These are phyloP conservation scores for Pelagia noctiluca DNA, from an alignment of 30 jellyfish, hydroid and myxozoan genomes.

Conservation along the genomic window DNA sequence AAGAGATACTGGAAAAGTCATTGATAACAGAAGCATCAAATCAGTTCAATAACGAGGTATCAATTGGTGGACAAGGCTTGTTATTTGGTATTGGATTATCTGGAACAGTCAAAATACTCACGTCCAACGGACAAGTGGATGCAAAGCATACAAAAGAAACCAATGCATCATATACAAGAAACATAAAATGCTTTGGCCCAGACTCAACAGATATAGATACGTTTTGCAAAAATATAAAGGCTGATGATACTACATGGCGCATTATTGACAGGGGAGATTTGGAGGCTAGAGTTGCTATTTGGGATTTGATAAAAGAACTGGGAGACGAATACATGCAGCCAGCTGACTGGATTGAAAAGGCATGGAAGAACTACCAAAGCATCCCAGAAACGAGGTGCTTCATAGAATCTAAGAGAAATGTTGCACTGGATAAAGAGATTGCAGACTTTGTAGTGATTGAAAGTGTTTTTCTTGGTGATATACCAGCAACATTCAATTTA, in stretches of 20 bases:
- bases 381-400: not conserved
- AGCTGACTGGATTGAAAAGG: not conserved
- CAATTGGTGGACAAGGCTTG: not conserved
- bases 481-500: not conserved
- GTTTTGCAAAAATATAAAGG: not conserved
- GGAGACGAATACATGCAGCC: not conserved
- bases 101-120: not conserved
- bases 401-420: no score
- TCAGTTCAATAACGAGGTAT: not conserved
- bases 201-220: not conserved
- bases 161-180: not conserved
- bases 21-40: not conserved
- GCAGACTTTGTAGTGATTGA: no score
- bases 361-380: not conserved
- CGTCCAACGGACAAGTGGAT: not conserved
- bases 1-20: not conserved
- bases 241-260: not conserved
- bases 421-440: not conserved
- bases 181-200: not conserved
- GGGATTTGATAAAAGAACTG: not conserved
- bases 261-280: not conserved
- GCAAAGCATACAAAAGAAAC: not conserved
- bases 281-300: not conserved
- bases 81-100: not conserved
- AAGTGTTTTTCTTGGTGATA: not conserved